Base-by-base conservation (phyloP, 2,888 invertebrate genomes). In the Zhuqinia jingwanae region DNA sequence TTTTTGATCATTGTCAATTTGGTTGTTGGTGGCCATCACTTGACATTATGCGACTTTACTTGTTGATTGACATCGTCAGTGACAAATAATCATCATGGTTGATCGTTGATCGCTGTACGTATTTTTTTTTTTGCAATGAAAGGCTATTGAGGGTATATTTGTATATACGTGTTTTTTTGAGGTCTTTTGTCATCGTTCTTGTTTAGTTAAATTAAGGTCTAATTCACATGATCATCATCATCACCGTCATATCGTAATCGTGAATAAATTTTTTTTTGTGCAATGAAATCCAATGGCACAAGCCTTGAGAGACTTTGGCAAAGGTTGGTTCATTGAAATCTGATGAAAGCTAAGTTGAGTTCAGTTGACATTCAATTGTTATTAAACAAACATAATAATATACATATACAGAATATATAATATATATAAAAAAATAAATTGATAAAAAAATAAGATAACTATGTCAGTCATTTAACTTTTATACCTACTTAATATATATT, bases 121-220 rank as follows among this genome's bases (percentile, higher is more conserved):
- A n/a, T n/a, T n/a, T n/a, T n/a, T n/a, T n/a, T n/a, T 36, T 36
- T 2, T 0, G 45, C 22, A 30, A 53, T 53, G n/a, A 63, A 75
- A 30, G 73, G 73, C 47, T 75, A 60, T 77, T 77, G 76, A 77
- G n/a, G 20, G 60, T n/a, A 47, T n/a, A n/a, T n/a, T n/a, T n/a
- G n/a, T n/a, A n/a, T n/a, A n/a, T n/a, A n/a, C n/a, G n/a, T n/a
- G n/a, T 45, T 42, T 47, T 47, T 36, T 78, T 60, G 78, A 78
- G 78, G 78, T 78, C 78, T 76, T 76, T 76, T 76, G 76, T 76
- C 25, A 25, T 75, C 30, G n/a, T 30, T 30, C 36, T 75, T 50
- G 53, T 53, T 75, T 42, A 36, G 58, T 42, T 78, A 63, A 63
- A 75, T 63, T 63, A 56, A 78, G 60, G 63, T 30, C 63, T 63